Evolutionary conservation across 2,797 vertebrate genomes (phyloP).

Genomic region (Xenopus petersii): DNA sequence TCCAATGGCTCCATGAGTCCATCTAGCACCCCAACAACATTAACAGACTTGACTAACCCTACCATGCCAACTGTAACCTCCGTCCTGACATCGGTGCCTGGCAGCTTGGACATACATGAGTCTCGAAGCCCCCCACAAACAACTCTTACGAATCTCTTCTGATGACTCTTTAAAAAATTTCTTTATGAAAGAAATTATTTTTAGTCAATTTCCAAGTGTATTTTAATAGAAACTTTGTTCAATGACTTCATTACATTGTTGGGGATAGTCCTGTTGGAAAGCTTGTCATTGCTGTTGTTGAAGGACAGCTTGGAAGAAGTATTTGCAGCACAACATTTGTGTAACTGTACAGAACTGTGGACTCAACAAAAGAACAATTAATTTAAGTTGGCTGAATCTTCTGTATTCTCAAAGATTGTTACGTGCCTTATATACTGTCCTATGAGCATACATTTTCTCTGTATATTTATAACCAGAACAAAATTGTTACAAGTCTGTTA

Average conservation of each 20-base stretch:
- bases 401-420: conserved; percentile 85
- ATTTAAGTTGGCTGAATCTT: conserved; percentile 88
- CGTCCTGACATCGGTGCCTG: conserved; percentile 87
- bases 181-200: conserved; percentile 76
- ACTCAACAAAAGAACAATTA: conserved; percentile 84
- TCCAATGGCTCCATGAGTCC: conserved; percentile 97
- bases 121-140: conserved; percentile 96
- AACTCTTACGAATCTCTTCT: conserved; percentile 98
- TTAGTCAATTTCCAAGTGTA: conserved; percentile 80
- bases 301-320: conserved; percentile 76
- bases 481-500: conserved; percentile 75
- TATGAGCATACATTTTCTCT: conserved; percentile 74
- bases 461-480: conserved; percentile 81
- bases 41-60: conserved; percentile 97
- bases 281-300: conserved; percentile 58
- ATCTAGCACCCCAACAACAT: conserved; percentile 93
- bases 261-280: conserved; percentile 71
- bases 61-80: conserved; percentile 97
- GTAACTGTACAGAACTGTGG: conserved; percentile 90
- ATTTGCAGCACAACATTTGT: conserved; percentile 93
- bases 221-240: conserved; percentile 85
- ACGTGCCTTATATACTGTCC: conserved; percentile 86
- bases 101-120: conserved; percentile 89
- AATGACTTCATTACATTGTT: conserved; percentile 67
- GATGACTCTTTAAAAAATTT: conserved; percentile 74